Percentiles rank a stretch among this genome's conserved stretches.
These are phyloP conservation scores for Podarcis muralis DNA, from an alignment of 2,113 vertebrate genomes.

Conservation along the genomic window DNA sequence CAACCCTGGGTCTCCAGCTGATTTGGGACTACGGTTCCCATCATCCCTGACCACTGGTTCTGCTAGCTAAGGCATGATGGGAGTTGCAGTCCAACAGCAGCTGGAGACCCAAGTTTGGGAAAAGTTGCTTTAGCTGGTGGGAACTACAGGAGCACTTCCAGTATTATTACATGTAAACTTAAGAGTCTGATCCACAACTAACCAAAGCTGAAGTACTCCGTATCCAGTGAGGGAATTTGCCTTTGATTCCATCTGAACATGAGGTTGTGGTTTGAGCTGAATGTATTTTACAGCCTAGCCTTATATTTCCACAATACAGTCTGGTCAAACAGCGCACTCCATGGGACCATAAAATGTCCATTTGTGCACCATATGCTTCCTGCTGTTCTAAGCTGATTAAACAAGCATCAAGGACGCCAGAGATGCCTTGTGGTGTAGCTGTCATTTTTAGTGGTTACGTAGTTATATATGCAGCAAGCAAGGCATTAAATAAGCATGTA, in stretches of 20 bases:
- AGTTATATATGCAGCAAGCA: slow-evolving; percentile 2
- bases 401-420: slow-evolving; percentile 1
- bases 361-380: slow-evolving; percentile 22
- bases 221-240: neutral
- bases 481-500: slow-evolving; percentile 6
- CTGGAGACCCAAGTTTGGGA: too few species aligned
- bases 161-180: neutral
- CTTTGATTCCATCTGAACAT: neutral
- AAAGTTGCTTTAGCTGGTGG: too few species aligned
- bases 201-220: neutral
- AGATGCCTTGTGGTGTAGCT: neutral
- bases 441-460: neutral
- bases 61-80: too few species aligned
- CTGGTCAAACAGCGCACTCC: slow-evolving; percentile 2
- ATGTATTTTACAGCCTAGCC: slow-evolving; percentile 1
- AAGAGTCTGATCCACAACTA: neutral
- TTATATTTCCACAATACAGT: slow-evolving; percentile 32
- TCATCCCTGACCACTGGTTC: too few species aligned
- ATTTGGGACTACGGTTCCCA: too few species aligned
- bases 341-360: slow-evolving; percentile 12
- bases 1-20: too few species aligned
- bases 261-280: neutral
- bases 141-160: too few species aligned
- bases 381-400: slow-evolving; percentile 15
- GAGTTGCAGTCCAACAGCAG: too few species aligned